A percentile compares a stretch with the other conserved stretches of the same genome.
phyloP scores from a whole-genome alignment of 2,797 vertebrate species.

The Cyprinella venusta region DNA sequence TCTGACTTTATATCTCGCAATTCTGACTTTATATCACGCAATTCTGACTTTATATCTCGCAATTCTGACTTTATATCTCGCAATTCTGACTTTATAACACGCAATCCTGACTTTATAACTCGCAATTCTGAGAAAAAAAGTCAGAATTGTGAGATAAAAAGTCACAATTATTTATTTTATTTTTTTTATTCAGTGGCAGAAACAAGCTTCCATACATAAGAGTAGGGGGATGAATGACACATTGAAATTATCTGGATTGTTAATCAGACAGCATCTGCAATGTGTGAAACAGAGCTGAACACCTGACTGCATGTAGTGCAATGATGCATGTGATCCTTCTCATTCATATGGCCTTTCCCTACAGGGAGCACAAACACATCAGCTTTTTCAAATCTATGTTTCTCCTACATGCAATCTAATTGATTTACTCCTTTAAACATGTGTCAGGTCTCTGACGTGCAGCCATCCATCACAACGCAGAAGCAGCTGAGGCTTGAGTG shows the following conservation, averaged over 20 bases:
- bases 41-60: no score
- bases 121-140: no score
- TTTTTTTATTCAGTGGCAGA: no score
- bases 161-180: no score
- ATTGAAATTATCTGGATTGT: neutral
- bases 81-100: no score
- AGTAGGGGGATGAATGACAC: neutral
- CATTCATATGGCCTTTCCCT: slow-evolving; percentile 14
- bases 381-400: slow-evolving; percentile 43
- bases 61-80: no score
- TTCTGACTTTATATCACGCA: no score
- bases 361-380: slow-evolving; percentile 30
- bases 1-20: no score
- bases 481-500: slow-evolving; percentile 34
- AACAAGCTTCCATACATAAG: no score
- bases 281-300: neutral
- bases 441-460: slow-evolving; percentile 59
- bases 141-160: no score
- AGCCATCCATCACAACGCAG: slow-evolving; percentile 51
- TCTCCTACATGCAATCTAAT: slow-evolving; percentile 66
- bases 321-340: slow-evolving; percentile 2
- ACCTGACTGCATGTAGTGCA: slow-evolving; percentile 1
- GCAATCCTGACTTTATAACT: no score
- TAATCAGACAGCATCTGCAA: neutral
- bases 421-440: slow-evolving; percentile 70